Base-by-base conservation (phyloP, 1,140 invertebrate species). In the Steinernema khuongi region DNA sequence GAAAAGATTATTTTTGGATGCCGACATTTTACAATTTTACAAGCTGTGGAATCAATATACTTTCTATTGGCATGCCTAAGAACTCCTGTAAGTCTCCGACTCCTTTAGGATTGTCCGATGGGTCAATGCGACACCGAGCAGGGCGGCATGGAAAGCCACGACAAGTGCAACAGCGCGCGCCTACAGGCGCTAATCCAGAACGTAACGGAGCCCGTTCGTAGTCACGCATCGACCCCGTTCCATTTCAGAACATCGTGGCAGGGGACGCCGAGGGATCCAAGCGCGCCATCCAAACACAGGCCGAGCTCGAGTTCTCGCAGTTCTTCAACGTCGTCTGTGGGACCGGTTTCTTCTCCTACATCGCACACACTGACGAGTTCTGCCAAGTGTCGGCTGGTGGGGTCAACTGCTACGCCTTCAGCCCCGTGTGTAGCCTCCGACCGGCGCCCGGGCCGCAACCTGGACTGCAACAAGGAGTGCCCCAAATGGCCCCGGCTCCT, bases 321-420 rank as follows among this genome's bases (percentile, higher is more conserved):
- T 77, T 70, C 41, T 77, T 77, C 30, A 73, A 77, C 26, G 75
- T 73, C 19, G 31, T 77, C 29, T 77, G 75, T 33, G 75, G 75
- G 1, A 77, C 75, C 22, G 75, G 75, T 14, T 77, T 77, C 60
- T 77, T 77, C 36, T 69, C 66, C 67, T 77, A 77, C 43, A 77
- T 77, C 68, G 73, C 75, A 0, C 75, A 77, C 30, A 77, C 75
- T 7, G 75, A 77, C 32, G 75, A 77, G 43, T 77, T 77, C 69
- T 77, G 75, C 22, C 69, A 71, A 18, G 75, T 70, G 18, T 77
- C 75, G 0, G 71, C 67, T 30, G 72, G 43, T 41, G 75, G 75
- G 18, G 72, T 77, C 68, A 77, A 77, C 30, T 77, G 75, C 28
- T 77, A 77, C 29, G 68, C 74, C 17, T 77, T 77, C 36, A 68